phyloP scores from a whole-genome alignment of 2,113 vertebrate genomes.

The Aldabrachelys gigantea region DNA sequence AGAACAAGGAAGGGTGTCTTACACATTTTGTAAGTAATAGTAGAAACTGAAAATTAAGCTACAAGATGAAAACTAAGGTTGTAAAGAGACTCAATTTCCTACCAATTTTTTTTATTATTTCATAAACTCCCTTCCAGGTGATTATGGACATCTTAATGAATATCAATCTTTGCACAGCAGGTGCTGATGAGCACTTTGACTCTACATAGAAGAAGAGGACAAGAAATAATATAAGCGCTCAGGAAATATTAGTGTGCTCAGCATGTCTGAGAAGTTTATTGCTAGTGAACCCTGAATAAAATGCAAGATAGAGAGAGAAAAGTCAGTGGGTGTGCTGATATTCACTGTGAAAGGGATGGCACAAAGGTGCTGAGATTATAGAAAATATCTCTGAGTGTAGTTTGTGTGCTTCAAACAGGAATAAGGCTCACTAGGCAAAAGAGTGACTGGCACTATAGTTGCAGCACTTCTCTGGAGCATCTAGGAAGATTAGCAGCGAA shows the following conservation, averaged over 20 bases:
- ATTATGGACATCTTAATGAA: constrained; percentile 25
- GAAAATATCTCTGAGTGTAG: rapidly evolving
- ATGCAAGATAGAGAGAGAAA: constrained; percentile 19
- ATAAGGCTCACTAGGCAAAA: rapidly evolving
- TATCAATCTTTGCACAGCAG: constrained; percentile 22
- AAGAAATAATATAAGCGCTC: constrained; percentile 24
- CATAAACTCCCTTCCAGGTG: constrained; percentile 3
- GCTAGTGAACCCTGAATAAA: constrained; percentile 11
- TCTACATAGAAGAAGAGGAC: neutral
- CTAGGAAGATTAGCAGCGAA: neutral
- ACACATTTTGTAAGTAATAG: neutral
- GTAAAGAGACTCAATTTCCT: neutral
- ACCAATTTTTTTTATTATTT: neutral
- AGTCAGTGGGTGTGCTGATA: constrained; percentile 17
- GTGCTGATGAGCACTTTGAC: constrained; percentile 30
- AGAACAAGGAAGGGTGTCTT: neutral
- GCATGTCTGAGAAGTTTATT: constrained; percentile 31
- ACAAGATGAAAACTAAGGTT: neutral
- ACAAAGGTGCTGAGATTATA: neutral
- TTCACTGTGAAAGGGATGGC: neutral
- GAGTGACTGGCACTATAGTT: rapidly evolving
- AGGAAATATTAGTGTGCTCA: constrained; percentile 16
- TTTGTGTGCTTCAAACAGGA: neutral
- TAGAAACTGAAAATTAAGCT: neutral
- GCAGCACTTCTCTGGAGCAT: neutral